Percentiles rank a stretch among this genome's conserved stretches.
phyloP scores from a whole-genome alignment of 2,797 vertebrate genomes.

The Etheostoma perlongum region DNA sequence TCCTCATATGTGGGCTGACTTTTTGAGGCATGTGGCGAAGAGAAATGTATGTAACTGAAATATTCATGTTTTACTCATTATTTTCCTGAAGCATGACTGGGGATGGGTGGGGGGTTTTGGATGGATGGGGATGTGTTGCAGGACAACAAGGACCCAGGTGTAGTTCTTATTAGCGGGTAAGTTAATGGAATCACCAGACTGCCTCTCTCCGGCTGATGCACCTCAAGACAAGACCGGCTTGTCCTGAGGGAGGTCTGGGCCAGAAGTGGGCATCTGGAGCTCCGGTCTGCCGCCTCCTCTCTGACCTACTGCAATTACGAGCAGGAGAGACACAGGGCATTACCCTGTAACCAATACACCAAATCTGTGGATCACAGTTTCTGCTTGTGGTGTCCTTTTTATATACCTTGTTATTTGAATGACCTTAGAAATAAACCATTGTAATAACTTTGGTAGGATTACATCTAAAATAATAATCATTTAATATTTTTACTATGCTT shows the following conservation, averaged over 20 bases:
- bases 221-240: slow-evolving; percentile 63
- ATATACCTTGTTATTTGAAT: not conserved
- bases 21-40: not conserved
- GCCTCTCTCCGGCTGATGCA: slow-evolving; percentile 54
- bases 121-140: slow-evolving; percentile 34
- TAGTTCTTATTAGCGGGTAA: slow-evolving; percentile 73
- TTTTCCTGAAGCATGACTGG: slow-evolving; percentile 23
- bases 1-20: not conserved
- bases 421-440: not conserved
- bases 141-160: slow-evolving; percentile 80
- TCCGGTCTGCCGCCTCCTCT: slow-evolving; percentile 36
- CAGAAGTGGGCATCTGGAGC: slow-evolving; percentile 71
- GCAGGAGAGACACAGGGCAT: slow-evolving; percentile 8
- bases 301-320: slow-evolving; percentile 54
- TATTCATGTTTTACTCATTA: not conserved
- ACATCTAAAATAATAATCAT: not conserved
- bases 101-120: not conserved
- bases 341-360: slow-evolving; percentile 22
- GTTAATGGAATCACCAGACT: slow-evolving; percentile 75
- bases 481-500: not conserved
- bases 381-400: not conserved
- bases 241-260: slow-evolving; percentile 71
- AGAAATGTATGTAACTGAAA: not conserved
- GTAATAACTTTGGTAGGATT: not conserved
- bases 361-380: not conserved